phyloP scores from a whole-genome alignment of 2,113 vertebrate genomes.

The Eurypyga helias region DNA sequence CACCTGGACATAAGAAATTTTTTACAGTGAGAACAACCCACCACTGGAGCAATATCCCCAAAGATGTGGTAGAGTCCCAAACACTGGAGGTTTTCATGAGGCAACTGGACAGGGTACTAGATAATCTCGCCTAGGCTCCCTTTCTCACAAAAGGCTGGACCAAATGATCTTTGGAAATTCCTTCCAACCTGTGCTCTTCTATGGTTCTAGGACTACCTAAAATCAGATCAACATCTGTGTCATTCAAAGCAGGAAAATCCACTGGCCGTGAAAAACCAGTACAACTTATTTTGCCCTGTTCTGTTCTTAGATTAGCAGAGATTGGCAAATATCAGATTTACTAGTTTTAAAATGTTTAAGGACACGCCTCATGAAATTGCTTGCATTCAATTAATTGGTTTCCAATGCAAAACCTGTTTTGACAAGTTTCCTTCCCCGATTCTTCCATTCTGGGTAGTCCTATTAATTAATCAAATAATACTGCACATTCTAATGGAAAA shows the following conservation, averaged over 20 bases:
- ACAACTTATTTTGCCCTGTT: background rate
- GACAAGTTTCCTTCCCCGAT: background rate
- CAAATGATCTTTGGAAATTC: background rate
- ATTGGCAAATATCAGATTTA: background rate
- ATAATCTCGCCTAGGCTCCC: background rate
- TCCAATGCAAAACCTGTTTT: background rate
- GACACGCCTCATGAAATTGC: background rate
- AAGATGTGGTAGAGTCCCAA: fast-evolving
- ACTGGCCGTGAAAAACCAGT: background rate
- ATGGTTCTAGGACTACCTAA: background rate
- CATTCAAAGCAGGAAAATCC: background rate
- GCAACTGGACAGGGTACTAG: background rate
- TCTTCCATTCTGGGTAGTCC: background rate
- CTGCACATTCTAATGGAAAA: background rate
- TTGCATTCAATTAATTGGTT: background rate
- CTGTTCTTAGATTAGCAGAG: background rate
- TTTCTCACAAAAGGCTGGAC: background rate
- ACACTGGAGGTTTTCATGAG: background rate
- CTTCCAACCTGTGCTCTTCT: background rate
- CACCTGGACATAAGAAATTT: background rate
- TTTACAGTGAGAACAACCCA: background rate
- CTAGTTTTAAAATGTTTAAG: background rate
- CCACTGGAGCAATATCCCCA: background rate
- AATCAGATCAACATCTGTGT: background rate
- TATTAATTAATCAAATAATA: background rate